Conservation (phyloP, 2,113 vertebrate species). For the Hemichromis elongatus region DNA sequence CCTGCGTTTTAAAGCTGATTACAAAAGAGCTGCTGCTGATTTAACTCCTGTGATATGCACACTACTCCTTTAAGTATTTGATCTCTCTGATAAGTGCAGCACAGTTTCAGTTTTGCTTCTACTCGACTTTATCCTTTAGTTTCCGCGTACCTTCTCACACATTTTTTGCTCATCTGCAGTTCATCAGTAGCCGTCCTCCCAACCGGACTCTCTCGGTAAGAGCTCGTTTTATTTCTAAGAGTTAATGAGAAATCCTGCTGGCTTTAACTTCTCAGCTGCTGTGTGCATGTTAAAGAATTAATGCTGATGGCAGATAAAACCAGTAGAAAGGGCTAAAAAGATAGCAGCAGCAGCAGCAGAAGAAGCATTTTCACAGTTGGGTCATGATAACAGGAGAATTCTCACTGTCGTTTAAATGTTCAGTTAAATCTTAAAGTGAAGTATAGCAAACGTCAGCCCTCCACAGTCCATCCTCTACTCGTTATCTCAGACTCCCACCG, state of each 20-base stretch:
- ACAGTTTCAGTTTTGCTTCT: background rate
- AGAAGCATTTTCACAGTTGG: background rate
- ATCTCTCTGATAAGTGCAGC: background rate
- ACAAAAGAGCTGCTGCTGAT: background rate
- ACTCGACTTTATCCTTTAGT: background rate
- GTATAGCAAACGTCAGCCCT: background rate
- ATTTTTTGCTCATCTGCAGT: background rate
- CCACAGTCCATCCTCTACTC: background rate
- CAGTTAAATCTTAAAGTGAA: background rate
- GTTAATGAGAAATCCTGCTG: accelerated
- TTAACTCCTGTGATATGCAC: background rate
- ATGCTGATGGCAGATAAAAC: background rate
- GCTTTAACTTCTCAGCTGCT: background rate
- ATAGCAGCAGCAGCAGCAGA: background rate
- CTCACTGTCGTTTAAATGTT: no score
- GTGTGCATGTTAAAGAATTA: background rate
- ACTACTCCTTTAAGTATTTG: background rate
- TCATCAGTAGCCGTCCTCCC: background rate
- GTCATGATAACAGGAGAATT: no score
- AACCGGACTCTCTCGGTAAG: background rate
- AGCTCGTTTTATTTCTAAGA: background rate
- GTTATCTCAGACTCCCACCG: background rate
- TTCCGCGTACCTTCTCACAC: background rate
- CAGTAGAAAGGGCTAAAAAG: background rate
- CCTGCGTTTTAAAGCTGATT: accelerated